phyloP scores from a whole-genome alignment of 2,888 invertebrate genomes.

The Orgyia antiqua region DNA sequence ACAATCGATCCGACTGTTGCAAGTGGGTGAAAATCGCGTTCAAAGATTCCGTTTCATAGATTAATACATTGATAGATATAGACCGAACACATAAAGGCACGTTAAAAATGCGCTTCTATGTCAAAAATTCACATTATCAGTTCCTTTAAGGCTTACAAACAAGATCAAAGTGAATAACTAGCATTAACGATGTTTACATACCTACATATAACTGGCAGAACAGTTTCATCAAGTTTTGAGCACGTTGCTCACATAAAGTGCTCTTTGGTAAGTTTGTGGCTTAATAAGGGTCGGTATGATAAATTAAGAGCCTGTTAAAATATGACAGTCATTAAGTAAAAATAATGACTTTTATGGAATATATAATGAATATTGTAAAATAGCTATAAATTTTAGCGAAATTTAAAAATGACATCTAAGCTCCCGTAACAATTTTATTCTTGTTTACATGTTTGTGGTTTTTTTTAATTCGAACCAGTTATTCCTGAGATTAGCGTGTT shows the following conservation, averaged over 20 bases:
- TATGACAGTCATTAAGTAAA: neutral
- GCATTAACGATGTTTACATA: neutral
- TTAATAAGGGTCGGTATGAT: constrained; percentile 23
- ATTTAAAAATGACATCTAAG: too few species aligned
- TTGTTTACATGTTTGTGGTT: too few species aligned
- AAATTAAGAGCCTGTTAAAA: constrained; percentile 17
- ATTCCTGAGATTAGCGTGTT: too few species aligned
- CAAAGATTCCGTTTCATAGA: too few species aligned
- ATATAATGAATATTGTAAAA: too few species aligned
- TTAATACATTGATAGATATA: too few species aligned
- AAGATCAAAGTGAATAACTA: constrained; percentile 4
- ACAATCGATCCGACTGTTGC: too few species aligned
- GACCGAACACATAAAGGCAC: too few species aligned
- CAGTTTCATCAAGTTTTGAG: constrained; percentile 13
- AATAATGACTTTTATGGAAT: neutral
- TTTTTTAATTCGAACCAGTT: too few species aligned
- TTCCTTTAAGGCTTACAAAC: constrained; percentile 1
- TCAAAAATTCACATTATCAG: constrained; percentile 1
- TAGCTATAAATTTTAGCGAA: too few species aligned
- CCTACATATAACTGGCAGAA: constrained; percentile 8
- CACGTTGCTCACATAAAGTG: constrained; percentile 30
- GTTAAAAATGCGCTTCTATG: neutral
- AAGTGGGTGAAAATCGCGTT: too few species aligned
- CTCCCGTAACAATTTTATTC: too few species aligned
- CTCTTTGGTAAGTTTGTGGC: constrained; percentile 15